Conservation (phyloP, 2,113 vertebrate genomes). For the Herpetotheres cachinnans region DNA sequence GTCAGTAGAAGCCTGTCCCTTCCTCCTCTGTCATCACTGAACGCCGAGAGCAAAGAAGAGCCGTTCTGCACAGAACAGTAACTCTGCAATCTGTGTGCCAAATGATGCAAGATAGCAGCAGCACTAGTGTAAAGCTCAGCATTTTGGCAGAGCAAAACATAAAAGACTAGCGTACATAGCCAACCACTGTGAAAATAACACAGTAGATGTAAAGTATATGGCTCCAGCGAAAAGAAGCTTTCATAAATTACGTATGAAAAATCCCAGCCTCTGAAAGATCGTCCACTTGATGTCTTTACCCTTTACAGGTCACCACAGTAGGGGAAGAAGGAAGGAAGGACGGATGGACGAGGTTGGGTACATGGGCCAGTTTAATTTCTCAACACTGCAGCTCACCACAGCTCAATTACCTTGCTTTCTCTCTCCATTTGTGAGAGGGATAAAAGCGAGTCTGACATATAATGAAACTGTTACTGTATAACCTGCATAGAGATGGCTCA, state of each 20-base stretch:
- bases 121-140: not conserved
- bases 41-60: not conserved
- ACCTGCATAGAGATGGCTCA: not conserved
- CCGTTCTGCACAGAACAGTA: not conserved
- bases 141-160: not conserved
- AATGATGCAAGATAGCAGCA: not conserved
- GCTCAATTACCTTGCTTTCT: not conserved
- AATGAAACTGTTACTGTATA: not conserved
- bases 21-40: constrained; percentile 24
- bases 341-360: not conserved
- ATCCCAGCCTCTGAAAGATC: not conserved
- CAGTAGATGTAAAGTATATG: fast-evolving
- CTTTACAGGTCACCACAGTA: not conserved
- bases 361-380: not conserved
- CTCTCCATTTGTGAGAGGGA: not conserved
- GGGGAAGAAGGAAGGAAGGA: not conserved
- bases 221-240: not conserved
- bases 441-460: not conserved
- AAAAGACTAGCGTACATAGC: fast-evolving
- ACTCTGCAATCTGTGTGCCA: not conserved
- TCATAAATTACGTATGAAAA: not conserved
- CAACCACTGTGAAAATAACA: not conserved
- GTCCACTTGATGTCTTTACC: not conserved
- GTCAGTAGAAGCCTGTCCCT: constrained; percentile 17
- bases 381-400: not conserved